Evolutionary conservation across 2,113 vertebrate genomes (phyloP), one percentile per base, ranked within the genome.

Genomic region (Capreolus pygargus): DNA sequence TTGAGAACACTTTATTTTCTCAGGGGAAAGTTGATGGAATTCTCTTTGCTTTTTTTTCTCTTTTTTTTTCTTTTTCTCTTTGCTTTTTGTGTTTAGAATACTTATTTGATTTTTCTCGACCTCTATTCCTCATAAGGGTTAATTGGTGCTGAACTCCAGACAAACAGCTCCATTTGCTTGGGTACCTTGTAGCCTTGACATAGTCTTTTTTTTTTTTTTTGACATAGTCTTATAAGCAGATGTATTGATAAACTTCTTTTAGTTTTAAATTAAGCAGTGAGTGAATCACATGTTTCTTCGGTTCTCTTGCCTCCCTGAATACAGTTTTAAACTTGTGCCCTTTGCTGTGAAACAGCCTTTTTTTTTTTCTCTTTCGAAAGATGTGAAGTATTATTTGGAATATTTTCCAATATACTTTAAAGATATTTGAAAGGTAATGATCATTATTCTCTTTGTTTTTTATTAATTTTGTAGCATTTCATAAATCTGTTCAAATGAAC

Each of bases 121-220:
- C 11, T 95, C 43, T 91, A 7, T 96, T 96, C 97, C 57, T 94
- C 54, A 43, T 78, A 96, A 97, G 55, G 78, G 95, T 98, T 96
- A 86, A 86, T 61, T 11, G 8, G 60, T 98, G 15, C 43, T 91
- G 87, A 94, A 96, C 92, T 93, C 33, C 33, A 94, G 85, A 85
- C 45, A 86, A 87, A 94, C 54, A 95, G 57, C 60, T 96, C 30
- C 36, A 28, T 85, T 92, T 89, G 21, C 91, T 93, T 96, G 89
- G 67, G 57, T 94, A 86, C 74, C 87, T 93, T 96, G 10, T 94
- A 90, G 39, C 33, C 33, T 60, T 97, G 55, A 30, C 30, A 60
- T 88, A 92, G 39, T 89, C 85, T 92, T 94, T 4, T 50, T 13
- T 50, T 50, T 47, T 50, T 50, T 50, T 50, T 50, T 60, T 97